Percentiles rank a stretch among this genome's conserved stretches.
phyloP scores from a whole-genome alignment of 2,797 vertebrate species.

The Petrocephalus sullivani region DNA sequence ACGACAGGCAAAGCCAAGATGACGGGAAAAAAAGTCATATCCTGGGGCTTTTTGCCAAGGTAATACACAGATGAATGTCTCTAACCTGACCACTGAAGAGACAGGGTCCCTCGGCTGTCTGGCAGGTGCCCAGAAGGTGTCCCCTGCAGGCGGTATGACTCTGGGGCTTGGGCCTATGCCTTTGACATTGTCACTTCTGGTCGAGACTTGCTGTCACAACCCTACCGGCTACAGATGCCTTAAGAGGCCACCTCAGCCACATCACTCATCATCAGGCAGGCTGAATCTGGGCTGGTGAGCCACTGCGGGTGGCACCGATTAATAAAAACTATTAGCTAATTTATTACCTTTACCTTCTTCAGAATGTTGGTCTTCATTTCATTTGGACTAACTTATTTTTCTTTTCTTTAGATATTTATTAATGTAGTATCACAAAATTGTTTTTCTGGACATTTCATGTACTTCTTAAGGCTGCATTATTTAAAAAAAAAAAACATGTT shows the following conservation, averaged over 20 bases:
- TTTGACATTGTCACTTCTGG: not conserved
- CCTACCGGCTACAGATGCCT: conserved; percentile 45
- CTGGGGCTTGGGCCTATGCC: not conserved
- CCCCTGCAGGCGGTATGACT: not conserved
- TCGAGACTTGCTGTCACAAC: conserved; percentile 30
- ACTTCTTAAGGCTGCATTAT: not conserved
- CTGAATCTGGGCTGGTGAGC: not conserved
- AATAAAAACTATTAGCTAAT: not conserved
- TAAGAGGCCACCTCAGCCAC: conserved; percentile 23
- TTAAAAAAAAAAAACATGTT: not conserved
- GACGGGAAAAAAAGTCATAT: not conserved
- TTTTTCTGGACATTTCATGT: not conserved
- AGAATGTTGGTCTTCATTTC: not conserved
- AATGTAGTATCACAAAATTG: not conserved
- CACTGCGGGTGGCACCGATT: not conserved
- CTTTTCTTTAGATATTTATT: not conserved
- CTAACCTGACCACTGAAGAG: not conserved
- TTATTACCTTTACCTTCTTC: not conserved
- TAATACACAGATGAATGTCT: not conserved
- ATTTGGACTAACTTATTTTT: not conserved
- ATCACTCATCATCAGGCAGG: conserved; percentile 20
- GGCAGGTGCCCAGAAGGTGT: not conserved
- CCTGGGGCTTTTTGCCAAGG: not conserved
- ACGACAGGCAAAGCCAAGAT: not conserved
- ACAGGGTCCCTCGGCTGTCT: not conserved